A percentile compares a stretch with the other conserved stretches of the same genome.
Evolutionary conservation across 2,888 invertebrate genomes (phyloP).

Genomic region (Perdita meconis): DNA sequence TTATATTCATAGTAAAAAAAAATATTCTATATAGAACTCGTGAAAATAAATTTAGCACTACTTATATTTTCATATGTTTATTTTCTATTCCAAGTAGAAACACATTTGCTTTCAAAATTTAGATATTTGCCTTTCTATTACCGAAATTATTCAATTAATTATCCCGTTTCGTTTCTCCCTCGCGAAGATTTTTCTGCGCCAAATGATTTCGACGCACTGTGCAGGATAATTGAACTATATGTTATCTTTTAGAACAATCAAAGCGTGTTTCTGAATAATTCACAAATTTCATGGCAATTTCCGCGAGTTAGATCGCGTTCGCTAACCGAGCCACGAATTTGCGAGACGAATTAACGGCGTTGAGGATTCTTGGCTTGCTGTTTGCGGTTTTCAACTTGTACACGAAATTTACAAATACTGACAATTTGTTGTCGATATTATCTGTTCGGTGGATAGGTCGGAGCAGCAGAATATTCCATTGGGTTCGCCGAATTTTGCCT

Average conservation of each 20-base stretch:
- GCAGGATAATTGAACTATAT: not conserved
- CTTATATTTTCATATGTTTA: too few relatives aligned
- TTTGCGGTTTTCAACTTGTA: not conserved
- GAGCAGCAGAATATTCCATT: conserved; percentile 2
- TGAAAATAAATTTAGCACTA: too few relatives aligned
- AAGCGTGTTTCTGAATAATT: not conserved
- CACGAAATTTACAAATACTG: not conserved
- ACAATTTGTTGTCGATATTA: not conserved
- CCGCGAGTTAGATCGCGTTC: conserved; percentile 9
- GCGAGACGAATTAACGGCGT: conserved; percentile 2
- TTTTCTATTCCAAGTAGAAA: too few relatives aligned
- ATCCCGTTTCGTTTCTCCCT: not conserved
- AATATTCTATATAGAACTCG: too few relatives aligned
- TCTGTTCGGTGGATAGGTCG: not conserved
- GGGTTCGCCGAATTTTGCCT: not conserved
- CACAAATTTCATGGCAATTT: conserved; percentile 18
- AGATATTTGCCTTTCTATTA: not conserved
- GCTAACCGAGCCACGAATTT: conserved; percentile 31
- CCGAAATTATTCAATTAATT: conserved; percentile 1
- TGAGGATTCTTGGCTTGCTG: not conserved
- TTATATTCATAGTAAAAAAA: not conserved
- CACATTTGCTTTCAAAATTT: too few relatives aligned
- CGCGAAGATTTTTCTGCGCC: not conserved
- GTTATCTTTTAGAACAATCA: not conserved
- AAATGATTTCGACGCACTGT: not conserved